A percentile compares a stretch with the other conserved stretches of the same genome.
Conservation (phyloP, 2,113 vertebrate species). For the Crotalus helleri region DNA sequence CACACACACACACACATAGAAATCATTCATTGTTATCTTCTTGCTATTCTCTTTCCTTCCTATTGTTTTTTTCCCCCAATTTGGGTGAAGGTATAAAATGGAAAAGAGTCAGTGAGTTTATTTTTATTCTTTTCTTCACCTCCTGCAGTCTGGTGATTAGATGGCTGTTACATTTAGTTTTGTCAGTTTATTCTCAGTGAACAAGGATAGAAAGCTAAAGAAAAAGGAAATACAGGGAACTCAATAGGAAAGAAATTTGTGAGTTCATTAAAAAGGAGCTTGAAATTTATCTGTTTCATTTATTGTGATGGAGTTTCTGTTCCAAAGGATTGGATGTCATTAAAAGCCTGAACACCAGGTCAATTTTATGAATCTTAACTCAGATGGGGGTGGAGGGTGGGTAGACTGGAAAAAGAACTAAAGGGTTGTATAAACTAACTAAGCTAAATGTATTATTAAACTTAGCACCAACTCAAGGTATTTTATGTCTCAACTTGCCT, state of each 20-base stretch:
- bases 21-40: neutral
- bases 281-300: constrained; percentile 36
- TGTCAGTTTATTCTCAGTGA: constrained; percentile 15
- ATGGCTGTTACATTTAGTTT: constrained; percentile 29
- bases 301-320: constrained; percentile 27
- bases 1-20: too few species aligned
- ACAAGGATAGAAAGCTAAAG: constrained; percentile 30
- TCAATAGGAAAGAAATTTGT: constrained; percentile 26
- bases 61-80: neutral
- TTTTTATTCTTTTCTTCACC: constrained; percentile 16
- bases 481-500: neutral
- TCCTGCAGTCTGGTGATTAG: constrained; percentile 31
- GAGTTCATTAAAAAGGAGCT: constrained; percentile 31
- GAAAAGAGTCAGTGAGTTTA: neutral
- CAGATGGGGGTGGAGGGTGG: neutral
- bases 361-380: constrained; percentile 15
- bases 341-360: constrained; percentile 14
- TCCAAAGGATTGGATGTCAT: constrained; percentile 25
- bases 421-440: neutral
- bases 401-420: neutral
- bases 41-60: neutral
- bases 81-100: neutral
- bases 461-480: neutral
- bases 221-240: constrained; percentile 7
- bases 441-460: neutral